phyloP scores from a whole-genome alignment of 2,113 vertebrate species.

The Alosa alosa region DNA sequence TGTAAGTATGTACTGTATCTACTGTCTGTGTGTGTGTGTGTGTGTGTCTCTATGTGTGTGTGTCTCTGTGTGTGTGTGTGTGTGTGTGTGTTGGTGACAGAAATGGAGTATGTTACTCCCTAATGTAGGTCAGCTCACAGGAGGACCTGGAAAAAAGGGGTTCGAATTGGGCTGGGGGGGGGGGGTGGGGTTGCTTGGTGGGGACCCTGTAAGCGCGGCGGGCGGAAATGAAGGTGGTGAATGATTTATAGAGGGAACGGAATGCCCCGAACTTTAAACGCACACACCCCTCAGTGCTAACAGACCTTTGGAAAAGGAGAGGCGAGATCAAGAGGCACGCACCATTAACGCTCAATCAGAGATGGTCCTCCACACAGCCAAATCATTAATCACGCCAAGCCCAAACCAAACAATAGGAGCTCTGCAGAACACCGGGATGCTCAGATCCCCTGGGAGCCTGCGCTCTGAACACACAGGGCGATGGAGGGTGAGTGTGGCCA shows the following conservation, averaged over 20 bases:
- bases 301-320: neutral
- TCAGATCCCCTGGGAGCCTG: neutral
- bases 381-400: neutral
- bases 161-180: neutral
- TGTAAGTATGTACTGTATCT: neutral
- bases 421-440: neutral
- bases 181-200: neutral
- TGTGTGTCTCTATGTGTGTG: neutral
- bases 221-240: constrained; percentile 10
- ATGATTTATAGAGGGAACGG: neutral
- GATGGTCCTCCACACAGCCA: neutral
- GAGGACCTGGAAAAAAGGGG: neutral
- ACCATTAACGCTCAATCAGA: neutral
- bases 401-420: neutral
- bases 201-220: neutral
- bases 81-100: constrained; percentile 2
- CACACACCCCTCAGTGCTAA: neutral
- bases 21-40: neutral
- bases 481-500: neutral
- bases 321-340: constrained; percentile 7
- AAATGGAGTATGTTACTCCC: constrained; percentile 16
- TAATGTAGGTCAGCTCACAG: constrained; percentile 15
- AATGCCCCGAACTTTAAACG: constrained; percentile 4
- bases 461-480: neutral
- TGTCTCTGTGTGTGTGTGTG: neutral